A percentile compares a stretch with the other conserved stretches of the same genome.
Evolutionary conservation across 2,888 invertebrate genomes (phyloP).

Genomic region (Scotopteryx bipunctaria): DNA sequence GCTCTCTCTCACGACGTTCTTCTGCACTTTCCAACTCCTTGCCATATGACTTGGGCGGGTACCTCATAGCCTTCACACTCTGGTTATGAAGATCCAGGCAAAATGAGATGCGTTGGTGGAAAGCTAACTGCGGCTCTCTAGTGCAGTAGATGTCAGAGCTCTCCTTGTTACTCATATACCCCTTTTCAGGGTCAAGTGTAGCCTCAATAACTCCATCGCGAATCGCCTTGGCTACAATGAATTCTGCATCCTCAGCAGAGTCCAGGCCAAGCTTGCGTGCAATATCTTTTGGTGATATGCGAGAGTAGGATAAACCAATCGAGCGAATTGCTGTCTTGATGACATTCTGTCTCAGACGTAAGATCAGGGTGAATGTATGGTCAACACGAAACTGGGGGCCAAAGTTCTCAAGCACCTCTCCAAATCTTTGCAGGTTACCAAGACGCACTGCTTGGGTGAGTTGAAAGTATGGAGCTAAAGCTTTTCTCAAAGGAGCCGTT

Average conservation of each 20-base stretch:
- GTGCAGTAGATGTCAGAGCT: conserved; percentile 98
- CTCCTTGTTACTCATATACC: conserved; percentile 98
- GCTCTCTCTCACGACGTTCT: conserved; percentile 97
- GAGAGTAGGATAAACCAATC: conserved; percentile 97
- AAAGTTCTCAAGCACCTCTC: conserved; percentile 95
- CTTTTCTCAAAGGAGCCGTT: conserved; percentile 93
- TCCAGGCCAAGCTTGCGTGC: conserved; percentile 96
- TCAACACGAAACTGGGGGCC: conserved; percentile 96
- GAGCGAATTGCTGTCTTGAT: conserved; percentile 99
- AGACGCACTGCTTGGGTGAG: conserved; percentile 98
- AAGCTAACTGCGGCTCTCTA: conserved; percentile 96
- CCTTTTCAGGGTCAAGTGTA: conserved; percentile 96
- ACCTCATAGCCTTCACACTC: conserved; percentile 99
- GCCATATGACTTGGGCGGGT: conserved; percentile 99
- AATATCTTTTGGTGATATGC: conserved; percentile 97
- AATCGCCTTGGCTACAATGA: conserved; percentile 99
- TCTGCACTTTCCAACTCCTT: conserved; percentile 99
- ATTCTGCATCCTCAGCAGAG: conserved; percentile 98
- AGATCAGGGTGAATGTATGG: conserved; percentile 97
- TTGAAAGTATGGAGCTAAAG: conserved; percentile 97
- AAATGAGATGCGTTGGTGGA: conserved; percentile 98
- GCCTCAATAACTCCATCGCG: conserved; percentile 99
- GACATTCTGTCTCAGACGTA: conserved; percentile 98
- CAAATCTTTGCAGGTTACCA: conserved; percentile 97
- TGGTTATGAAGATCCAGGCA: conserved; percentile 99